A percentile compares a stretch with the other conserved stretches of the same genome.
These are phyloP conservation scores for Acomys russatus DNA, from an alignment of 2,797 vertebrate species.

Conservation along the genomic window DNA sequence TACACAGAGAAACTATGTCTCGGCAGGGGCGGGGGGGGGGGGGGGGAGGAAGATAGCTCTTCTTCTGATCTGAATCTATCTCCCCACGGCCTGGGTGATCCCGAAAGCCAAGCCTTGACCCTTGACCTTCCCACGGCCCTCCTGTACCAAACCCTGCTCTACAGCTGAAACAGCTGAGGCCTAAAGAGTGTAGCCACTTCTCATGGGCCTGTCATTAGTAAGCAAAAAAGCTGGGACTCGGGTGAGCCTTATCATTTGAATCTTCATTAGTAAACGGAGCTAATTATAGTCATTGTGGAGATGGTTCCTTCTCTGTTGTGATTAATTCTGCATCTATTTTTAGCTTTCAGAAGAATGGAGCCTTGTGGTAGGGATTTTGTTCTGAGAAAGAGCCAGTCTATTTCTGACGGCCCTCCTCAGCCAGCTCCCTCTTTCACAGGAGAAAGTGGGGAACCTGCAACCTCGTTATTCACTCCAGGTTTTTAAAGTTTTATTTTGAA, in stretches of 20 bases:
- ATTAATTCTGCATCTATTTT: constrained; percentile 83
- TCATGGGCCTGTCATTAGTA: constrained; percentile 56
- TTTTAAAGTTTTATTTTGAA: background rate
- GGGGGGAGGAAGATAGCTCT: too few species aligned
- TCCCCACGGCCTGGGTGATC: background rate
- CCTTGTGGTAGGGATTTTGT: constrained; percentile 54
- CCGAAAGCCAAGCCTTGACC: background rate
- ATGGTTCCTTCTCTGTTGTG: constrained; percentile 79
- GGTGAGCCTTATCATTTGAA: constrained; percentile 69
- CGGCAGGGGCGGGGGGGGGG: too few species aligned
- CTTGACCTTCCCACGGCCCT: background rate
- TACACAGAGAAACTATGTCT: too few species aligned
- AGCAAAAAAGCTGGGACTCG: constrained; percentile 66
- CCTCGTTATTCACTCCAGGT: background rate
- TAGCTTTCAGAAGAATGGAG: constrained; percentile 78
- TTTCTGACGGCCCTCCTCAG: background rate
- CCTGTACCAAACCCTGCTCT: background rate
- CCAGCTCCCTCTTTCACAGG: background rate
- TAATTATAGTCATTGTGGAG: constrained; percentile 82
- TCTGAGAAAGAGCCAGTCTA: constrained; percentile 45
- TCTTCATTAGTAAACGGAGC: constrained; percentile 75
- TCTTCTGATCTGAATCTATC: background rate
- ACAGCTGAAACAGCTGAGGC: background rate
- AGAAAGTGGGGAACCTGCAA: background rate
- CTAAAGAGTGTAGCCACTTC: background rate